These are phyloP conservation scores for Akabosia matsudoensis DNA, from an alignment of 1,140 invertebrate species.

Conservation along the genomic window DNA sequence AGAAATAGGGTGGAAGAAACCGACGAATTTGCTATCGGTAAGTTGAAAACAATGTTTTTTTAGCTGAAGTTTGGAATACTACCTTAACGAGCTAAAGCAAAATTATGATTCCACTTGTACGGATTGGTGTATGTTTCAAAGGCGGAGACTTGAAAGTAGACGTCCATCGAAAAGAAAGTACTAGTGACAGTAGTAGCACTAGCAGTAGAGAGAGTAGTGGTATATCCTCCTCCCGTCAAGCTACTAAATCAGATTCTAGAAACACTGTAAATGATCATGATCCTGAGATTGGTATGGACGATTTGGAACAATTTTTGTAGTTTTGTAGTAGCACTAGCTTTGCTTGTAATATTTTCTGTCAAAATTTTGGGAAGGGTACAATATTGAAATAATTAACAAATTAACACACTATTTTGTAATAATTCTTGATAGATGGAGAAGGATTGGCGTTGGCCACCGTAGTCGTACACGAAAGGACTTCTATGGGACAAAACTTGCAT, in stretches of 20 bases:
- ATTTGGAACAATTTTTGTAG: background rate
- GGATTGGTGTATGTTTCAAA: slow-evolving; percentile 20
- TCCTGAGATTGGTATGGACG: background rate
- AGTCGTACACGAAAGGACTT: background rate
- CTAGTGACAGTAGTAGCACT: slow-evolving; percentile 64
- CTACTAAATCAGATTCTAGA: slow-evolving; percentile 26
- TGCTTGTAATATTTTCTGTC: too few species aligned
- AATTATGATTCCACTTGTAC: background rate
- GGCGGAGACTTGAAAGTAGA: slow-evolving; percentile 80
- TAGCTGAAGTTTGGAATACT: too few species aligned
- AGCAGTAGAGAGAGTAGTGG: slow-evolving; percentile 22
- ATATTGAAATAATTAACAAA: too few species aligned
- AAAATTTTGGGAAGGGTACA: too few species aligned
- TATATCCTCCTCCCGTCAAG: slow-evolving; percentile 22
- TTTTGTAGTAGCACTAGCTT: too few species aligned
- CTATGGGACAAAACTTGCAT: background rate
- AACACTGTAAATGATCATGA: slow-evolving; percentile 17
- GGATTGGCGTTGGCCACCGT: background rate
- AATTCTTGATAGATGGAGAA: too few species aligned
- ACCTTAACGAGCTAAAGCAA: too few species aligned
- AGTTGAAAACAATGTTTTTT: too few species aligned
- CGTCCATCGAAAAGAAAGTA: slow-evolving; percentile 86
- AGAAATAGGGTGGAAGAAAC: background rate
- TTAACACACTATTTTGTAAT: too few species aligned
- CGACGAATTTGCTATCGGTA: slow-evolving; percentile 9